Base-by-base conservation (phyloP, 2,113 vertebrate genomes). In the Colistium nudipinnis region DNA sequence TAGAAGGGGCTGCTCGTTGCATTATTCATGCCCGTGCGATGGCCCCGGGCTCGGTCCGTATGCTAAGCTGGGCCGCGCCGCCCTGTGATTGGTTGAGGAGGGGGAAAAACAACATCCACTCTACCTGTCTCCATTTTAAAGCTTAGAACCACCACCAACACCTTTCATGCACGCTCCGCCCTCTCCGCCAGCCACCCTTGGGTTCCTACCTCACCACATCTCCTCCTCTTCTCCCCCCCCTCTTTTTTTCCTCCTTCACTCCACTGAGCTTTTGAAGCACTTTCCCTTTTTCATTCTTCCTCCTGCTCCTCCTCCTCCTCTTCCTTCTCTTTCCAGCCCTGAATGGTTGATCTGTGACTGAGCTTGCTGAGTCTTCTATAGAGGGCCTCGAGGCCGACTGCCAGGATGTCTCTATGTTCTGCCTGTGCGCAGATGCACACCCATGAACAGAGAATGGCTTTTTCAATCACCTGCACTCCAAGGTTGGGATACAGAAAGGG, bases 311-410 rank as follows among this genome's bases (percentile, higher is more conserved):
- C 68, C 36, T 49, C 69, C 22, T 73, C 72, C 61, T 67, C 38
- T 49, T 66, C 54, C 66, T 62, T 61, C 36, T 51, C 55, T 25
- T 66, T 51, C 67, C 35, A 56, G 25, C 64, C 43, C 41, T 48
- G 30, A 83, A 80, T 83, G 84, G 81, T 85, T 83, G 77, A 82
- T 76, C 78, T 81, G 79, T 82, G 78, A 71, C 78, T 62, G 81
- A 86, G 75, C 82, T 81, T 61, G 79, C 76, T 52, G 71, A 54
- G 44, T 80, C 81, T 89, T 92, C 90, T 88, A 86, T 92, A 90
- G 87, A 88, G 82, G 75, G 65, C 81, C n/a, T n/a, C n/a, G n/a
- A 68, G 59, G 68, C 20, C 38, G 87, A 89, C 89, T 88, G 83
- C 67, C 82, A 88, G 56, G 22, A 65, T 66, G 81, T 83, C 72